Conservation (phyloP, 2,113 vertebrate species). For the Sitta europaea region DNA sequence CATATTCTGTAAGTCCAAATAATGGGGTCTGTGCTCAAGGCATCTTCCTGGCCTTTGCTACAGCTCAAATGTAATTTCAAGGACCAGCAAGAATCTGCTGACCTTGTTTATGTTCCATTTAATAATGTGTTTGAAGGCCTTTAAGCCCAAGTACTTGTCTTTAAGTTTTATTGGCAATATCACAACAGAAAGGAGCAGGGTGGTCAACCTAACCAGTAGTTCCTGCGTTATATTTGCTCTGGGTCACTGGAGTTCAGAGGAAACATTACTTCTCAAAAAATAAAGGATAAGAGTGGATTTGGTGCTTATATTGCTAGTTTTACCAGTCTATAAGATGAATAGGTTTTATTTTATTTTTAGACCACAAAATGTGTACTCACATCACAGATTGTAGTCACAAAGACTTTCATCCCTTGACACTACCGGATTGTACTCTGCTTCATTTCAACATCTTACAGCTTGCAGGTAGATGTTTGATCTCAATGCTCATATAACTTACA, state of each 20-base stretch:
- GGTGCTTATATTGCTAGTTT: constrained; percentile 6
- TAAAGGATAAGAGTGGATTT: not conserved
- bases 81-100: not conserved
- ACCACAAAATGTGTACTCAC: not conserved
- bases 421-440: not conserved
- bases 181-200: not conserved
- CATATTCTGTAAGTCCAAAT: not conserved
- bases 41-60: not conserved
- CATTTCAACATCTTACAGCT: not conserved
- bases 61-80: constrained; percentile 22
- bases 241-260: constrained; percentile 31
- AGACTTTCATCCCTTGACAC: constrained; percentile 9
- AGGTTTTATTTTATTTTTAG: constrained; percentile 18
- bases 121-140: constrained; percentile 23
- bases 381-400: not conserved
- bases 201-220: constrained; percentile 9
- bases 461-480: not conserved
- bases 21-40: not conserved
- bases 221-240: not conserved
- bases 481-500: not conserved
- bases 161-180: constrained; percentile 56
- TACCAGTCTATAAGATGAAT: constrained; percentile 12
- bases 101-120: constrained; percentile 43
- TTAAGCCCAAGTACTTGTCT: constrained; percentile 41
- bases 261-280: constrained; percentile 25